Conservation (phyloP, 2,888 invertebrate genomes). For the Branchellion lobata region DNA sequence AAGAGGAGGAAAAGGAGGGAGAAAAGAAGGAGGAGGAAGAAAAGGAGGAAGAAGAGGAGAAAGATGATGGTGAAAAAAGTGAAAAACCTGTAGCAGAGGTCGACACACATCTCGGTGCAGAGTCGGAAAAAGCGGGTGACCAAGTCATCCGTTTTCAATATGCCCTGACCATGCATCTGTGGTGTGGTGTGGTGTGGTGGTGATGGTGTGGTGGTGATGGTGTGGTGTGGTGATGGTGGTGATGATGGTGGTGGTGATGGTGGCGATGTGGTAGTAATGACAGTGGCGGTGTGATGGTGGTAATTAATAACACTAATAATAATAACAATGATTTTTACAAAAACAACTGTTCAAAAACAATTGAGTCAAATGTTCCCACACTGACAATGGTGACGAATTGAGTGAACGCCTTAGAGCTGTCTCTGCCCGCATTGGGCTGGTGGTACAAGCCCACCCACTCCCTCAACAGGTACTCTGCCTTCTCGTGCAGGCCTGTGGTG, state of each 20-base stretch:
- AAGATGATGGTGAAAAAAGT: too few species aligned
- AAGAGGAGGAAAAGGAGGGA: too few species aligned
- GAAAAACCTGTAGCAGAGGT: conserved; percentile 74
- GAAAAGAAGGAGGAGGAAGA: too few species aligned
- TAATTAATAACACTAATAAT: too few species aligned
- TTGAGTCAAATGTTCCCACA: too few species aligned
- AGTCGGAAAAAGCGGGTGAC: conserved; percentile 95
- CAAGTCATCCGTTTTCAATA: conserved; percentile 92
- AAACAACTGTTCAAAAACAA: too few species aligned
- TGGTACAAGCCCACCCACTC: conserved; percentile 94
- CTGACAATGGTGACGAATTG: conserved; percentile 79
- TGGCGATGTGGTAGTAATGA: too few species aligned
- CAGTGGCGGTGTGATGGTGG: too few species aligned
- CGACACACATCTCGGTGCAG: conserved; percentile 92
- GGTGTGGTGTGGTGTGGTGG: conserved; percentile 49
- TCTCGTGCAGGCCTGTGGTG: conserved; percentile 74
- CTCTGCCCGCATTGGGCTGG: conserved; percentile 66
- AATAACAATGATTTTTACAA: too few species aligned
- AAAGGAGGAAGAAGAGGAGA: too few species aligned
- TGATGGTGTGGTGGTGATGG: too few species aligned
- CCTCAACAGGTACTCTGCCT: conserved; percentile 86
- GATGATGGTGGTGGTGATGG: neutral
- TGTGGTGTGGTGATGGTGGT: neutral
- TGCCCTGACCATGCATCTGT: conserved; percentile 90
- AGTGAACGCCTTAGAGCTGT: conserved; percentile 77